Base-by-base conservation (phyloP, 2,888 invertebrate genomes). In the Cerastis rubricosa region DNA sequence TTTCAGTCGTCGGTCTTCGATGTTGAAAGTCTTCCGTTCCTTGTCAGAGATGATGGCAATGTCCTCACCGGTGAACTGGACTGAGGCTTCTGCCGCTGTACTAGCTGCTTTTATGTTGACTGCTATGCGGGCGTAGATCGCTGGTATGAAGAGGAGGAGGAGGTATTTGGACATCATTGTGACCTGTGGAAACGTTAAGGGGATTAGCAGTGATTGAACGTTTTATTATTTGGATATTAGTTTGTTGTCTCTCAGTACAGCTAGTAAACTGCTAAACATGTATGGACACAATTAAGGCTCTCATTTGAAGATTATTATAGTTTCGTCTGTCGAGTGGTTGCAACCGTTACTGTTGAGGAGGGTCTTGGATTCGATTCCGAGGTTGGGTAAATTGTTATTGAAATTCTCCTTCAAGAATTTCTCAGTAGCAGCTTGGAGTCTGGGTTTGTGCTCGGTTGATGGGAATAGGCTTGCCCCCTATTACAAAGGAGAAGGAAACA, bases 1-100 rank as follows among this genome's bases (percentile, higher is more conserved):
- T 77, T 88, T 90, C 6, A 92, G 45, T 0, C 74, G 81, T 0
- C 84, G 78, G 22, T 92, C 92, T 2, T 77, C 78, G 0, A 93
- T 71, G 2, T 87, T 68, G 71, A 92, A 93, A 14, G 87, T 76
- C 12, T 67, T 61, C 4, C 76, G 76, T 47, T 93, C 92, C 0
- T 51, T 17, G 17, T 92, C 90, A 49, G 82, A 88, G 40, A 92
- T 89, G 14, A 89, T 51, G 35, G 80, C 83, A 0, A 75, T 66
- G 11, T 87, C 75, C 7, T 64, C 69, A 0, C 92, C 92, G 1
- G 14, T 25, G 47, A 40, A 77, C 8, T 68, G 1, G 7, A 74
- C 57, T 0, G 67, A n/a, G 0, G 74, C 17, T 1, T 54, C 63
- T 2, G 54, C 4, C 6, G 35, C 63, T 0, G 59, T 17, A 17